These are phyloP conservation scores for Belonocnema kinseyi DNA, from an alignment of 1,140 invertebrate genomes.

Conservation along the genomic window DNA sequence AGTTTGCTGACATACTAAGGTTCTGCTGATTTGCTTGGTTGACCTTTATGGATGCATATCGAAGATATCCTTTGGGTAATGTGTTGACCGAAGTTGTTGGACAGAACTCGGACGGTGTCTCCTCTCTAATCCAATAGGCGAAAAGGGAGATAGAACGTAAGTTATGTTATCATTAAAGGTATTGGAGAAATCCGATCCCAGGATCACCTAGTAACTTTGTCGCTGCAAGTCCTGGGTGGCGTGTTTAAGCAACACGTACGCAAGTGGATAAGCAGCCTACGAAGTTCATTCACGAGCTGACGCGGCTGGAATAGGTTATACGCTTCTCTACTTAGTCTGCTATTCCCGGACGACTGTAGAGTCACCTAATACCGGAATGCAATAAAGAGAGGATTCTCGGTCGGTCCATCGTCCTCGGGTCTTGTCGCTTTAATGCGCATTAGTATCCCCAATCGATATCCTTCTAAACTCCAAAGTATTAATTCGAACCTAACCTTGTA, in stretches of 20 bases:
- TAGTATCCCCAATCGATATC: slow-evolving; percentile 61
- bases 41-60: slow-evolving; percentile 2
- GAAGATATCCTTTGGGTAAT: slow-evolving; percentile 22
- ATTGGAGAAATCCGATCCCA: slow-evolving; percentile 56
- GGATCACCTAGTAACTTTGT: slow-evolving; percentile 65
- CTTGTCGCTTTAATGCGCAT: slow-evolving; percentile 64
- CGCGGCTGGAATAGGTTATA: slow-evolving; percentile 73
- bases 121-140: slow-evolving; percentile 33
- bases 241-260: slow-evolving; percentile 70
- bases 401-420: slow-evolving; percentile 39
- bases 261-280: slow-evolving; percentile 70
- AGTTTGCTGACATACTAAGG: slow-evolving; percentile 1
- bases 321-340: slow-evolving; percentile 37
- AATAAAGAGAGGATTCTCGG: slow-evolving; percentile 62
- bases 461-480: not conserved
- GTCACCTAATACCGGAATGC: slow-evolving; percentile 58
- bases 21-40: not conserved
- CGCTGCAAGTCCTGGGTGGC: slow-evolving; percentile 53
- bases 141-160: slow-evolving; percentile 10
- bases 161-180: slow-evolving; percentile 31
- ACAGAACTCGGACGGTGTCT: slow-evolving; percentile 18
- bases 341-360: slow-evolving; percentile 15
- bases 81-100: slow-evolving; percentile 34
- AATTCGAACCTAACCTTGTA: not conserved
- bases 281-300: slow-evolving; percentile 69